A percentile compares a stretch with the other conserved stretches of the same genome.
These are phyloP conservation scores for Fistularia commersonii DNA, from an alignment of 2,797 vertebrate species.

Conservation along the genomic window DNA sequence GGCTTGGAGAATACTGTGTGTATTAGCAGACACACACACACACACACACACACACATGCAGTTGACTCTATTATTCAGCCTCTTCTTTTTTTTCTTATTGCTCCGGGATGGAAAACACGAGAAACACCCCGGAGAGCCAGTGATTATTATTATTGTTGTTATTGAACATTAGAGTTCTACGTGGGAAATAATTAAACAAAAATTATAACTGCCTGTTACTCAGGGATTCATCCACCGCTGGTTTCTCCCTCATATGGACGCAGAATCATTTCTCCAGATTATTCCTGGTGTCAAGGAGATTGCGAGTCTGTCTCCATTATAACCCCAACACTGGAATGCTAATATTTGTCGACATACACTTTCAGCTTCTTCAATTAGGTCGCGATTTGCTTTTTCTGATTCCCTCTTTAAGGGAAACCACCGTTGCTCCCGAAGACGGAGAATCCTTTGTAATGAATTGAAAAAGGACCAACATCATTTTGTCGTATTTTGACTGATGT, in stretches of 20 bases:
- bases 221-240: conserved; percentile 1
- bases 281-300: not conserved
- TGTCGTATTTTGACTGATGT: too few relatives aligned
- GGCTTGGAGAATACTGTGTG: conserved; percentile 27
- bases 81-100: conserved; percentile 66
- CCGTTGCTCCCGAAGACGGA: too few relatives aligned
- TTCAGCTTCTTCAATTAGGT: too few relatives aligned
- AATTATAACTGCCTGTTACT: conserved; percentile 18
- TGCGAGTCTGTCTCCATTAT: not conserved
- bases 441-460: too few relatives aligned
- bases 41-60: too few relatives aligned
- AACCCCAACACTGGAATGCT: too few relatives aligned
- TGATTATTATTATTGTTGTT: conserved; percentile 36
- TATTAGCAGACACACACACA: too few relatives aligned
- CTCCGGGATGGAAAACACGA: conserved; percentile 46
- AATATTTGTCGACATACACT: too few relatives aligned
- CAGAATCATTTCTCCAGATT: too few relatives aligned
- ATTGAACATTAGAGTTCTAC: conserved; percentile 42
- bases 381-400: too few relatives aligned
- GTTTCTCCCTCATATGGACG: conserved; percentile 6
- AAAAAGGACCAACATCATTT: too few relatives aligned
- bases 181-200: conserved; percentile 22
- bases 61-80: conserved; percentile 69
- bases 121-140: conserved; percentile 20
- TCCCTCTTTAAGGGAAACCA: too few relatives aligned